Percentiles rank a stretch among this genome's conserved stretches.
Conservation (phyloP, 1,140 invertebrate species). For the Bilobella aurantiaca region DNA sequence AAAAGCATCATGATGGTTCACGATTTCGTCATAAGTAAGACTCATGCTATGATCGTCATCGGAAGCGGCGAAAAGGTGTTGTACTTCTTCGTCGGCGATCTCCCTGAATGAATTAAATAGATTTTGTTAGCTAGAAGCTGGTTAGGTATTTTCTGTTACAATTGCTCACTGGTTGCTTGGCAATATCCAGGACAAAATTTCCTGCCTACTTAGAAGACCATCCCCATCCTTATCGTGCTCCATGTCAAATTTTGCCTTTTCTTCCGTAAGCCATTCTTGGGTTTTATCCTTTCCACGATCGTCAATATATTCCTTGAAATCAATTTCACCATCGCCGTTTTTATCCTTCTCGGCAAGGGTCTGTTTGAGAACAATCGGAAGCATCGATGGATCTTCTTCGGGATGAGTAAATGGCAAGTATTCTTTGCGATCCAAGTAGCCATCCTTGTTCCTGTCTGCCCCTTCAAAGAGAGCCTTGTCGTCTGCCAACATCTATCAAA, state of each 20-base stretch:
- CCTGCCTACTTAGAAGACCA: conserved; percentile 63
- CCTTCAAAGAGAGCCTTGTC: conserved; percentile 76
- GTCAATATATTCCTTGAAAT: conserved; percentile 72
- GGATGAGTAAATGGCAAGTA: conserved; percentile 85
- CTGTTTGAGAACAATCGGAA: conserved; percentile 68
- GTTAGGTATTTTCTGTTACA: too few relatives aligned
- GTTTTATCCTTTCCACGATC: conserved; percentile 56
- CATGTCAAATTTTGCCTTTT: conserved; percentile 82
- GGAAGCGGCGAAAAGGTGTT: conserved; percentile 77
- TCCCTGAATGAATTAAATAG: conserved; percentile 47
- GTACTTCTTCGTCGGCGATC: conserved; percentile 79
- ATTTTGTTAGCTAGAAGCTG: too few relatives aligned
- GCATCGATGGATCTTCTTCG: conserved; percentile 84
- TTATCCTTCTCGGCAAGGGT: conserved; percentile 71
- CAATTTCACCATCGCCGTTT: conserved; percentile 69
- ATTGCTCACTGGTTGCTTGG: conserved; percentile 72
- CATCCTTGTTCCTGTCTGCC: conserved; percentile 78
- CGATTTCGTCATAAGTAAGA: conserved; percentile 73
- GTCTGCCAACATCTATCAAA: conserved; percentile 47
- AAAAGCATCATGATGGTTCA: conserved; percentile 81
- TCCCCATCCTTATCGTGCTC: conserved; percentile 82
- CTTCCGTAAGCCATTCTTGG: conserved; percentile 67
- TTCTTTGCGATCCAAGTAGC: conserved; percentile 62
- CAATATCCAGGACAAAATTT: conserved; percentile 81
- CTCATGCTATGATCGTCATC: conserved; percentile 62